phyloP scores from a whole-genome alignment of 2,888 invertebrate genomes.

The Linnaemya tessellans region DNA sequence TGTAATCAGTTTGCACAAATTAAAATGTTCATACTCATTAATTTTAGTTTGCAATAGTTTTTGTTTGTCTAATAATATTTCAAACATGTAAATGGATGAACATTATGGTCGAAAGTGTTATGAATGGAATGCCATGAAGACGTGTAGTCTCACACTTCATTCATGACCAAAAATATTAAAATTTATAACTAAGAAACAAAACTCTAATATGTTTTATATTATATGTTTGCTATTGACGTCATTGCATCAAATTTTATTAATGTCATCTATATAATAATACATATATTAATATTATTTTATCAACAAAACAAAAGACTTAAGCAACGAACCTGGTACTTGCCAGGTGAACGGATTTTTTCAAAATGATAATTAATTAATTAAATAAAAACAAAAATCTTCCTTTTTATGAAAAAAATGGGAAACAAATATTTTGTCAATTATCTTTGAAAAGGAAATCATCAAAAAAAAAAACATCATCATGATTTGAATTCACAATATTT shows the following conservation, averaged over 20 bases:
- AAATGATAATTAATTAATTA: not conserved
- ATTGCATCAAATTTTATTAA: too few species aligned
- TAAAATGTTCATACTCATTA: slow-evolving; percentile 2
- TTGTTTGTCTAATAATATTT: not conserved
- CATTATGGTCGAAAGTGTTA: not conserved
- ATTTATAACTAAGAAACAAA: not conserved
- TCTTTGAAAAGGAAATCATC: too few species aligned
- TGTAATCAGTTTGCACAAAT: not conserved
- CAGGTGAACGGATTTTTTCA: not conserved
- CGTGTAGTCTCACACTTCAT: not conserved
- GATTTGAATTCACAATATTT: too few species aligned
- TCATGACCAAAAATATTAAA: not conserved
- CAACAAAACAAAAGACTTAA: not conserved
- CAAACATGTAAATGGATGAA: not conserved
- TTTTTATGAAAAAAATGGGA: too few species aligned
- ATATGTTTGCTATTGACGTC: too few species aligned
- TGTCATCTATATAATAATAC: too few species aligned
- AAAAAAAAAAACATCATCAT: too few species aligned
- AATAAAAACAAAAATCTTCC: too few species aligned
- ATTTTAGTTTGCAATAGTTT: not conserved
- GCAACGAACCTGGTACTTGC: not conserved
- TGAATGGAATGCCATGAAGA: not conserved
- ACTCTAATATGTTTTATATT: too few species aligned
- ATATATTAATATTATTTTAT: too few species aligned
- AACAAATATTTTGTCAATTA: too few species aligned